Base-by-base conservation (phyloP, 2,797 vertebrate genomes). In the Hirundo rustica region DNA sequence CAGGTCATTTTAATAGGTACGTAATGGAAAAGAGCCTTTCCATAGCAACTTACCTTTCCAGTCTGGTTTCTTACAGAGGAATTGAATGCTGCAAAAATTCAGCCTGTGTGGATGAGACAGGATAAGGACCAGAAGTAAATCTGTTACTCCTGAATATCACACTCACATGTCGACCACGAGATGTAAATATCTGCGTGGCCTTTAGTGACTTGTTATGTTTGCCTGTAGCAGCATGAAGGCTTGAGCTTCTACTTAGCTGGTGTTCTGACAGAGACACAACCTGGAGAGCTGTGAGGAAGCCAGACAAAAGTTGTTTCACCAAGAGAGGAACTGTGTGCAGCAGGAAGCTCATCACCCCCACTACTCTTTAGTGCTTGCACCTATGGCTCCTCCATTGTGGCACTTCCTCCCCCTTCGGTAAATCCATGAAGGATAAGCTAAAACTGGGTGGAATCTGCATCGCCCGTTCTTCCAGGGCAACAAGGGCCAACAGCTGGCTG, bases 161-260 rank as follows among this genome's bases (percentile, higher is more conserved):
- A 50, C 11, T 36, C 48, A 45, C 3, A 26, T 32, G 21, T 71
- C 0, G 0, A n/a, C 45, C 26, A 23, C 11, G 45, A 50, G 26
- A 23, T 71, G 16, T 17, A 71, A 54, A 64, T 40, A 36, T 20
- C 19, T 47, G 5, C 3, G 26, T 77, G n/a, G 38, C 54, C n/a
- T 81, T 62, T 30, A 48, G 64, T 40, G 32, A 79, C 47, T 50
- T 66, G 7, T 32, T 66, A 21, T 8, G 44, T 78, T 66, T 58
- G 36, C 21, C 40, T 57, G 51, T 53, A 75, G 51, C 2, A 83
- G 44, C 62, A 66, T 0, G 2, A 67, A 54, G 71, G 27, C 16
- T 76, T 68, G 34, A 23, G 34, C 51, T 32, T 32, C 42, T 65
- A 27, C 25, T 40, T 22, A 36, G 32, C 34, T n/a, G 34, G 4